phyloP scores from a whole-genome alignment of 1,140 invertebrate species.

The Cherax quadricarinatus region DNA sequence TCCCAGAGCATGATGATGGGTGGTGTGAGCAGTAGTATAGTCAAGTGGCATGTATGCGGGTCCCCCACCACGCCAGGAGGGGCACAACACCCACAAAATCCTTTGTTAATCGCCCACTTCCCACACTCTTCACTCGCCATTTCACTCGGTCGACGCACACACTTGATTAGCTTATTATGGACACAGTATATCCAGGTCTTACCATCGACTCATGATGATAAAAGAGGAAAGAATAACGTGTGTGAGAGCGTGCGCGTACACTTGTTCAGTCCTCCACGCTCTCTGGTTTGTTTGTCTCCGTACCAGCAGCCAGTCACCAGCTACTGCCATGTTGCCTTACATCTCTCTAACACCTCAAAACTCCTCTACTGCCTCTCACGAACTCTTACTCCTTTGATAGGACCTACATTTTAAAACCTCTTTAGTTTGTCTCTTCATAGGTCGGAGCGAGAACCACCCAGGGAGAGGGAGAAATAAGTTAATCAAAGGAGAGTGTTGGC shows the following conservation, averaged over 20 bases:
- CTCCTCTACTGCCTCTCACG: not conserved
- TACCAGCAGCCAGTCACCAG: not conserved
- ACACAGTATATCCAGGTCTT: not conserved
- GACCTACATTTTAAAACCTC: not conserved
- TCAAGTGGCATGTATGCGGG: not conserved
- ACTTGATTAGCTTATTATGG: no score
- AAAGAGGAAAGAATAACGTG: not conserved
- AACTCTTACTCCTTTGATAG: not conserved
- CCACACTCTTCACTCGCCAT: not conserved
- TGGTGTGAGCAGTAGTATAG: no score
- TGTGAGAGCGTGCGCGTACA: not conserved
- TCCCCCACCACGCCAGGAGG: not conserved
- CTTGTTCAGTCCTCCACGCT: not conserved
- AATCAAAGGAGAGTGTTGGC: not conserved
- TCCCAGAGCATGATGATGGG: no score
- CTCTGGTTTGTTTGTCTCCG: not conserved
- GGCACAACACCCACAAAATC: not conserved
- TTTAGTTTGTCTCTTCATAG: no score
- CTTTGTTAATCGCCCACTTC: not conserved
- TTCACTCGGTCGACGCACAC: no score
- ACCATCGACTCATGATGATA: constrained; percentile 4
- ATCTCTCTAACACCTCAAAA: not conserved
- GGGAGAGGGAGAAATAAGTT: not conserved
- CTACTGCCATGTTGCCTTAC: not conserved
- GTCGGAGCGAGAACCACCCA: no score